Conservation (phyloP, 2,888 invertebrate genomes). For the Sceliomorpha sp. region DNA sequence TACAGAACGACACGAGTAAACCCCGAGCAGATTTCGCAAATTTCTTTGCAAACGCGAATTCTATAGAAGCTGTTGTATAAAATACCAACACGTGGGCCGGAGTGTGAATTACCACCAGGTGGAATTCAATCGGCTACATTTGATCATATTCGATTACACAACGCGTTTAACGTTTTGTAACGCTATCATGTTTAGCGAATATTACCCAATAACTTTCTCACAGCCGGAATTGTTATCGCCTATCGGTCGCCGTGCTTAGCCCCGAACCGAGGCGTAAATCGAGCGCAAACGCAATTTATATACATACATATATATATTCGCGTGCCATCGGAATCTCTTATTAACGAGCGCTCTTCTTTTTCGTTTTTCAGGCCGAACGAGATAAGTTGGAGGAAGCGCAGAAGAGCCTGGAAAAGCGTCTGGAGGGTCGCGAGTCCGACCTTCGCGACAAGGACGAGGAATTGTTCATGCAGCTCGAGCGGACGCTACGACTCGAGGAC, state of each 20-base stretch:
- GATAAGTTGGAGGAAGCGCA: conserved; percentile 82
- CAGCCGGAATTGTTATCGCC: neutral
- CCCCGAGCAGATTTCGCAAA: too few relatives aligned
- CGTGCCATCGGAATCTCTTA: neutral
- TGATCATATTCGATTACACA: conserved; percentile 19
- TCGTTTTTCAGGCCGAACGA: conserved; percentile 81
- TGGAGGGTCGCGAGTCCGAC: conserved; percentile 83
- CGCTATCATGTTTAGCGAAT: neutral
- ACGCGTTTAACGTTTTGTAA: conserved; percentile 5
- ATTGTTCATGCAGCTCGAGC: conserved; percentile 83
- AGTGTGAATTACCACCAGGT: conserved; percentile 3
- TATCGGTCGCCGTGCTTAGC: too few relatives aligned
- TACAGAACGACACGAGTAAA: too few relatives aligned
- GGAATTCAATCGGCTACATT: conserved; percentile 25
- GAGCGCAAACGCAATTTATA: too few relatives aligned
- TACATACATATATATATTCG: too few relatives aligned
- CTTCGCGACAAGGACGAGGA: conserved; percentile 84
- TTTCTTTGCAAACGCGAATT: too few relatives aligned
- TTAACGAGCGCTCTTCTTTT: conserved; percentile 1
- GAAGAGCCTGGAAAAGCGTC: conserved; percentile 81
- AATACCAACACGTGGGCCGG: neutral
- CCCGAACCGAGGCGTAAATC: too few relatives aligned
- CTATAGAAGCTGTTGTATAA: too few relatives aligned
- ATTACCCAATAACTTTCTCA: conserved; percentile 18
- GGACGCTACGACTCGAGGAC: conserved; percentile 83